Conservation (phyloP, 2,888 invertebrate genomes). For the Epistrophella euchroma region DNA sequence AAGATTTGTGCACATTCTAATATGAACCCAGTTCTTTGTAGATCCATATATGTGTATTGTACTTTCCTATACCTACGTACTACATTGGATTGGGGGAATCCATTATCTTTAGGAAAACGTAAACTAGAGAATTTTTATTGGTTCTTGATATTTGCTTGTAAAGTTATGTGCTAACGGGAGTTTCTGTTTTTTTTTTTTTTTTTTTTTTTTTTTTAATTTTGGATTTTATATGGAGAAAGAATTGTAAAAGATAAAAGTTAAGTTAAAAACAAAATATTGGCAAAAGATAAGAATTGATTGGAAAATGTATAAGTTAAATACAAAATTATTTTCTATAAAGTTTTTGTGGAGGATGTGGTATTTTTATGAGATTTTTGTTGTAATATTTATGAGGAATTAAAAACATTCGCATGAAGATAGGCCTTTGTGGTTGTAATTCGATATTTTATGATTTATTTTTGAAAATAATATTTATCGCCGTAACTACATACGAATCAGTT, state of each 20-base stretch:
- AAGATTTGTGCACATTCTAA: conserved; percentile 59
- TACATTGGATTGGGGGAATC: conserved; percentile 5
- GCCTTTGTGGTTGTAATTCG: background rate
- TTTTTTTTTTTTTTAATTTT: background rate
- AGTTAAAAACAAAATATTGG: background rate
- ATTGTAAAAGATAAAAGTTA: background rate
- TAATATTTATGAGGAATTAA: conserved; percentile 2
- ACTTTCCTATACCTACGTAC: background rate
- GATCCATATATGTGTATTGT: background rate
- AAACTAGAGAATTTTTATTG: conserved; percentile 55
- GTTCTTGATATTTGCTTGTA: conserved; percentile 29
- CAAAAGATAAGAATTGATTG: conserved; percentile 18
- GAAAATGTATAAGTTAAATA: conserved; percentile 2
- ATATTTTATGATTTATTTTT: conserved; percentile 6
- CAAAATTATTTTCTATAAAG: background rate
- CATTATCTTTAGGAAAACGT: conserved; percentile 47
- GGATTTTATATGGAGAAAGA: background rate
- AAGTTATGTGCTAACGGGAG: conserved; percentile 32
- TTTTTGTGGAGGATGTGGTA: background rate
- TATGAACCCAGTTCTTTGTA: background rate
- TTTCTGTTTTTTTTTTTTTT: conserved; percentile 5
- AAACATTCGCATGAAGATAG: background rate
- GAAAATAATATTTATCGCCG: too few species aligned
- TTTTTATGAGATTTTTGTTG: background rate
- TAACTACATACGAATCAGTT: too few species aligned